phyloP scores from a whole-genome alignment of 2,113 vertebrate genomes.

The Ceyx melanurus region DNA sequence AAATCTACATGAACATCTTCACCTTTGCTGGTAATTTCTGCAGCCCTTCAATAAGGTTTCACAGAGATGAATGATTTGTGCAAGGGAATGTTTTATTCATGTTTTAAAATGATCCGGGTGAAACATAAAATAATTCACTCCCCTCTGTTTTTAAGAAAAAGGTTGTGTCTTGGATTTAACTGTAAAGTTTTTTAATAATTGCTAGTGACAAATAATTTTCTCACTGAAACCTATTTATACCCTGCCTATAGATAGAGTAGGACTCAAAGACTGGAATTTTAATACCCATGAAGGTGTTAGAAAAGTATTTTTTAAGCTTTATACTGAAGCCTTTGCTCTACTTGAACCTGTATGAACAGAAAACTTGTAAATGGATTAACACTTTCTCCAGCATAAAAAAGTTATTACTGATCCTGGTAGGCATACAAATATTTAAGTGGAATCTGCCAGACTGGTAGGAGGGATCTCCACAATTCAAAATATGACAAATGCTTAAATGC shows the following conservation, averaged over 20 bases:
- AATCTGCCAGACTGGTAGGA: neutral
- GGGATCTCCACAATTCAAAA: neutral
- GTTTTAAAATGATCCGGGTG: conserved; percentile 27
- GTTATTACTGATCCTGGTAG: neutral
- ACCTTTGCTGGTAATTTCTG: conserved; percentile 41
- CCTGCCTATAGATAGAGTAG: neutral
- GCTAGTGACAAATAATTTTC: neutral
- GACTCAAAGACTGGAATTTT: neutral
- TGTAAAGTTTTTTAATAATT: neutral
- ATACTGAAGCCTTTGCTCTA: neutral
- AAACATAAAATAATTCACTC: conserved; percentile 32
- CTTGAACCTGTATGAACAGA: neutral
- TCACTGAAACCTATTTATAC: neutral
- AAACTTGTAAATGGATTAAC: neutral
- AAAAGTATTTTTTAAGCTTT: neutral
- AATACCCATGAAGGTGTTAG: neutral
- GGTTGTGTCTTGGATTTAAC: neutral
- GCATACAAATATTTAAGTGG: neutral
- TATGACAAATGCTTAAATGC: neutral
- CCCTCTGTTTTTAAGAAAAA: neutral
- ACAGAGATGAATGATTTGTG: neutral
- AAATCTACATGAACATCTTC: conserved; percentile 8
- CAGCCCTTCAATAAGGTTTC: conserved; percentile 4
- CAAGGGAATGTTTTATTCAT: conserved; percentile 64
- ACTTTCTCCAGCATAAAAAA: neutral